Conservation (phyloP, 2,113 vertebrate species). For the Dipodomys ordii region DNA sequence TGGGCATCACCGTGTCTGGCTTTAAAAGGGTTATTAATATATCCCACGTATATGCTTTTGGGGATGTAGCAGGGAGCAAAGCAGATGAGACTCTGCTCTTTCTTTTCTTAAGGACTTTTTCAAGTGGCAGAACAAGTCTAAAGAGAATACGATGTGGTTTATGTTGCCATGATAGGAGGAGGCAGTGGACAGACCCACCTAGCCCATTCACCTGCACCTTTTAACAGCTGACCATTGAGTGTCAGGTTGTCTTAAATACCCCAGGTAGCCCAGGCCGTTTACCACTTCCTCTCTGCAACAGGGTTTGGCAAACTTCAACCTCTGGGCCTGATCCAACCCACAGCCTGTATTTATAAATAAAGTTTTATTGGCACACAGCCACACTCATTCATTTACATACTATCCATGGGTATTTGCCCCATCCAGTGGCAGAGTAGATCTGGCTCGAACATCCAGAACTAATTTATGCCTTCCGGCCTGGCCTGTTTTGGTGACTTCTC, state of each 20-base stretch:
- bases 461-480: not conserved
- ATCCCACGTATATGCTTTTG: not conserved
- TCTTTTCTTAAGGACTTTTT: too few relatives aligned
- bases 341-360: constrained; percentile 2
- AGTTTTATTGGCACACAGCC: not conserved
- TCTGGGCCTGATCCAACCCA: not conserved
- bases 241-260: not conserved
- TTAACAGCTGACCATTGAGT: too few relatives aligned
- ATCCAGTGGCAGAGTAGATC: fast-evolving
- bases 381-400: not conserved
- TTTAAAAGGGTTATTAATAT: too few relatives aligned
- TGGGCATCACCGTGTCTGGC: too few relatives aligned
- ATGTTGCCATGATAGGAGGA: fast-evolving
- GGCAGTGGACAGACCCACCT: fast-evolving
- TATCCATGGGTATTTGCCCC: fast-evolving
- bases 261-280: not conserved
- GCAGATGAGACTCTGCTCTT: not conserved
- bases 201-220: too few relatives aligned
- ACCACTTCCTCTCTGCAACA: too few relatives aligned
- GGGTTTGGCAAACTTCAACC: fast-evolving
- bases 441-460: not conserved
- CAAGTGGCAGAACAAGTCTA: fast-evolving
- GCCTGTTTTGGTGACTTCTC: not conserved
- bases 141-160: too few relatives aligned
- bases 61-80: too few relatives aligned